Evolutionary conservation across 2,797 vertebrate species (phyloP).

Genomic region (Pteropus rufus): DNA sequence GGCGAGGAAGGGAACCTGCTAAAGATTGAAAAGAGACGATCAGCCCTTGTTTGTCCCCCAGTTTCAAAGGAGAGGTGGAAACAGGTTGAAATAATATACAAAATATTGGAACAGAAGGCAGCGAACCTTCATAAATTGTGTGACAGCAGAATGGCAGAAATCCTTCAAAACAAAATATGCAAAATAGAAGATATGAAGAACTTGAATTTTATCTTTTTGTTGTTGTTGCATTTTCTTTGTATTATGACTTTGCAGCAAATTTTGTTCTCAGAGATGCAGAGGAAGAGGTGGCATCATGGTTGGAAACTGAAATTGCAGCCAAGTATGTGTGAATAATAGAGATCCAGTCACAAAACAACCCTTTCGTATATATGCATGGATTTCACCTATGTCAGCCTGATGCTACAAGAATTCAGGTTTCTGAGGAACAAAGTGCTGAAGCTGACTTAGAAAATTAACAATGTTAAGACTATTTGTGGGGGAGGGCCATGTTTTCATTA

Average conservation of each 20-base stretch:
- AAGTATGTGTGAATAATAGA: slow-evolving; percentile 82
- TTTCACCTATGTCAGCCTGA: slow-evolving; percentile 89
- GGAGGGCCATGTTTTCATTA: slow-evolving; percentile 91
- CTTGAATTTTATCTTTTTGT: slow-evolving; percentile 86
- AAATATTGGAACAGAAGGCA: slow-evolving; percentile 88
- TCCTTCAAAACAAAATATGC: slow-evolving; percentile 85
- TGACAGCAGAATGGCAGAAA: slow-evolving; percentile 84
- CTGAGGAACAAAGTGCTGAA: slow-evolving; percentile 84
- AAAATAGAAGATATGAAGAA: slow-evolving; percentile 80
- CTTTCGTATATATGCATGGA: slow-evolving; percentile 89
- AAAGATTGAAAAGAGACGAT: slow-evolving; percentile 84
- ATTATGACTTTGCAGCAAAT: slow-evolving; percentile 89
- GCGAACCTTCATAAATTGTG: slow-evolving; percentile 86
- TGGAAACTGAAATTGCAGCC: slow-evolving; percentile 83
- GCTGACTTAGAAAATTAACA: slow-evolving; percentile 88
- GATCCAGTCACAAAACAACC: slow-evolving; percentile 73
- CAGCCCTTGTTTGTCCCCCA: slow-evolving; percentile 88
- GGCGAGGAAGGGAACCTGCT: slow-evolving; percentile 85
- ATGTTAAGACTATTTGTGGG: slow-evolving; percentile 90
- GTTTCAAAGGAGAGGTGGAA: slow-evolving; percentile 86
- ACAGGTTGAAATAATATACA: slow-evolving; percentile 86
- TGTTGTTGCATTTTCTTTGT: slow-evolving; percentile 74
- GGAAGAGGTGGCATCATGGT: slow-evolving; percentile 83
- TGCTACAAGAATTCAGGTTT: slow-evolving; percentile 90
- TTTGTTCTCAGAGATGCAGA: slow-evolving; percentile 84